Evolutionary conservation across 30 jellyfish, hydroid and myxozoan genomes (phyloP).

Genomic region (Hydractinia symbiolongicarpus): DNA sequence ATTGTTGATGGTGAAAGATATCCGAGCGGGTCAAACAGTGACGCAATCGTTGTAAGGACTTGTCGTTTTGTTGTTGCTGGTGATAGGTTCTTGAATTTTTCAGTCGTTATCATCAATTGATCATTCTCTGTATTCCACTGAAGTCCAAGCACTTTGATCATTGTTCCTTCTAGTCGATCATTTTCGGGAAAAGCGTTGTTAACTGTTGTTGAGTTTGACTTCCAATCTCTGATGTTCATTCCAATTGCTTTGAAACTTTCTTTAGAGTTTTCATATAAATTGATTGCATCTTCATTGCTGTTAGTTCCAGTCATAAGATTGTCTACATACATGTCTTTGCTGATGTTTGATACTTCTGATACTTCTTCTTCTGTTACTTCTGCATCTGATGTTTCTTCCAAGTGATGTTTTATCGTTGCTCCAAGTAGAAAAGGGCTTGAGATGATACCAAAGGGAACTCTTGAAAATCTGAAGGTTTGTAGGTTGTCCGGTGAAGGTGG

Average conservation of each 20-base stretch:
- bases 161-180: background rate
- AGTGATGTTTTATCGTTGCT: no score
- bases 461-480: no score
- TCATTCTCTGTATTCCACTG: slow-evolving; percentile 3
- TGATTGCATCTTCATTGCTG: background rate
- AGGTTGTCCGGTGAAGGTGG: background rate
- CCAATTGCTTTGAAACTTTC: background rate
- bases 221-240: slow-evolving; percentile 27
- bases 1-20: slow-evolving; percentile 1
- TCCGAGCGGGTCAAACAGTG: slow-evolving; percentile 12
- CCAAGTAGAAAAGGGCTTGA: no score
- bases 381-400: background rate
- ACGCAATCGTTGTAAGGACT: slow-evolving; percentile 6
- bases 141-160: background rate
- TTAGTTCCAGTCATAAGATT: background rate
- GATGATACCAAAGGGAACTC: no score
- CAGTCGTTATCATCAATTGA: slow-evolving; percentile 2
- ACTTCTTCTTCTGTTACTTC: background rate
- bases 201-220: slow-evolving; percentile 18
- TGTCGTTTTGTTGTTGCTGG: slow-evolving; percentile 7
- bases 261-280: background rate
- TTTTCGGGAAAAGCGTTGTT: background rate
- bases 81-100: background rate
- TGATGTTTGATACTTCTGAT: background rate
- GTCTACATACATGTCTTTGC: slow-evolving; percentile 9